phyloP scores from a whole-genome alignment of 2,797 vertebrate species.

The Atherinosoma microstoma region DNA sequence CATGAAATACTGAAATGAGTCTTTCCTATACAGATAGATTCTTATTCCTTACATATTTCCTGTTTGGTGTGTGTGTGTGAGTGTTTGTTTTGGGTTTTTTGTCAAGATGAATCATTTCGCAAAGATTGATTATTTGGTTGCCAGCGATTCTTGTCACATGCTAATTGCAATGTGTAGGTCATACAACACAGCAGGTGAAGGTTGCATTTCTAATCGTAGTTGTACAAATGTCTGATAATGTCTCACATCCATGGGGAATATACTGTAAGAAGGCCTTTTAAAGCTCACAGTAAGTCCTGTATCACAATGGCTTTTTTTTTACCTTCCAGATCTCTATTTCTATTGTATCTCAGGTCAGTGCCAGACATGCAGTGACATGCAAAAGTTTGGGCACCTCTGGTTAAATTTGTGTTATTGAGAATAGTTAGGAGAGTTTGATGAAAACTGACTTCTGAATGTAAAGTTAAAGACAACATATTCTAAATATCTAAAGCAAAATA shows the following conservation, averaged over 20 bases:
- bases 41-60: conserved; percentile 9
- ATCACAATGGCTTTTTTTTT: not conserved
- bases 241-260: not conserved
- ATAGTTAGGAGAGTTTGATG: not conserved
- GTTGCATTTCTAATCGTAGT: conserved; percentile 1
- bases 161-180: not conserved
- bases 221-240: not conserved
- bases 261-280: not conserved
- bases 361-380: conserved; percentile 1
- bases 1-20: conserved; percentile 11
- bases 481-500: not conserved
- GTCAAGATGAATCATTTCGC: conserved; percentile 2
- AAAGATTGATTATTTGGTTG: not conserved
- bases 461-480: not conserved
- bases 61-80: not conserved
- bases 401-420: not conserved
- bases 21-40: not conserved
- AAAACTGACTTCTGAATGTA: not conserved
- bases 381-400: not conserved
- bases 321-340: conserved; percentile 18
- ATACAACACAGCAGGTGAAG: not conserved
- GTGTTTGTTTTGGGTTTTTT: not conserved
- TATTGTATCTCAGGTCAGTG: conserved; percentile 61
- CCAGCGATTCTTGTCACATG: too few relatives aligned
- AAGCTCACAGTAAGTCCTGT: not conserved